phyloP scores from a whole-genome alignment of 2,888 invertebrate genomes.

The Eristalis intricaria region DNA sequence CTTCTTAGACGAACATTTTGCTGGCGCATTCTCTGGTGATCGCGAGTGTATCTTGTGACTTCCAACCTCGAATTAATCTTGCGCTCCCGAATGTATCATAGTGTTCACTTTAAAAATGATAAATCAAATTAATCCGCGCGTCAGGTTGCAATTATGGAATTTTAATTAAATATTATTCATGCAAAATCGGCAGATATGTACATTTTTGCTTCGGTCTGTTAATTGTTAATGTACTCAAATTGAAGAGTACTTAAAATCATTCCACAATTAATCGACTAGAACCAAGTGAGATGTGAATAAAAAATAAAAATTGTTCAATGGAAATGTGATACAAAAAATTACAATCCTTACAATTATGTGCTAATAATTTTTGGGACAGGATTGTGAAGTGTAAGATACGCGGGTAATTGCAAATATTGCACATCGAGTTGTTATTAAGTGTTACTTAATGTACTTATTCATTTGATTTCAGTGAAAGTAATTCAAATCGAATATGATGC shows the following conservation, averaged over 20 bases:
- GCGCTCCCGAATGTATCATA: background rate
- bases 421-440: background rate
- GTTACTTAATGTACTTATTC: background rate
- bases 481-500: background rate
- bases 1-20: slow-evolving; percentile 45
- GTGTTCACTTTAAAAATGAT: background rate
- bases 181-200: background rate
- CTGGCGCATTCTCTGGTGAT: slow-evolving; percentile 44
- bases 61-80: background rate
- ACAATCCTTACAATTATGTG: too few species aligned
- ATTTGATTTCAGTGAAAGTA: background rate
- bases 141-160: background rate
- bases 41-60: slow-evolving; percentile 30
- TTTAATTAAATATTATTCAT: background rate
- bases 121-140: background rate
- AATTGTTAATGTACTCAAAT: background rate
- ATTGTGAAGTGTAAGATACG: background rate
- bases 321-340: background rate
- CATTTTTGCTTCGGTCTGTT: background rate
- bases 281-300: background rate
- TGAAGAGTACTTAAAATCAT: background rate
- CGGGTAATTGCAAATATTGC: background rate
- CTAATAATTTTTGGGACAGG: too few species aligned
- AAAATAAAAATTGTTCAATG: background rate
- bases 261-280: background rate